These are phyloP conservation scores for Himalopsyche anomala DNA, from an alignment of 2,888 invertebrate species.

Conservation along the genomic window DNA sequence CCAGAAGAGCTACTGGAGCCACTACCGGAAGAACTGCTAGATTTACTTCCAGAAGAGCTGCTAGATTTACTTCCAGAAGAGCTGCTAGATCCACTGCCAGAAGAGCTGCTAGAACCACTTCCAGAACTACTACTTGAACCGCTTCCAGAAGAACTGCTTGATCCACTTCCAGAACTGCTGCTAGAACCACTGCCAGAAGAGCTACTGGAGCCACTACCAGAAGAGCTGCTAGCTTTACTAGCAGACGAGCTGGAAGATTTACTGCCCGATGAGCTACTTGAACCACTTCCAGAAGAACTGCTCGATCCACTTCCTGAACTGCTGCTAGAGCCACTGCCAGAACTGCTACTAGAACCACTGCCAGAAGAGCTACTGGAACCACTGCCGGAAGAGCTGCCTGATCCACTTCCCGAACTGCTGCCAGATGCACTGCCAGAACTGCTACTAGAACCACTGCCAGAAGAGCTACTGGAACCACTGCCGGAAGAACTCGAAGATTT, in stretches of 20 bases:
- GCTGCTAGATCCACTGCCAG: not conserved
- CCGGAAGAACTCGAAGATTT: not conserved
- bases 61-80: not conserved
- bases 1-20: not conserved
- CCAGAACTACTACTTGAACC: not conserved
- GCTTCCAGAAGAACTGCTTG: not conserved
- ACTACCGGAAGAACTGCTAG: not conserved
- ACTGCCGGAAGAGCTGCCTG: not conserved
- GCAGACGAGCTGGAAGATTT: not conserved
- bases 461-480: not conserved
- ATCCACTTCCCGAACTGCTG: not conserved
- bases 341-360: not conserved
- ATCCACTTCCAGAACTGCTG: conserved; percentile 18
- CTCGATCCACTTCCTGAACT: not conserved
- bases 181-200: not conserved
- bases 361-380: not conserved
- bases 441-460: not conserved
- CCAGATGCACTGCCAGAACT: not conserved
- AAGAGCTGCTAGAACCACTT: not conserved
- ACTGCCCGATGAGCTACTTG: not conserved
- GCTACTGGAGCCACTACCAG: conserved; percentile 16
- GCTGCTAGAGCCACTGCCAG: not conserved
- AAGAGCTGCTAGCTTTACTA: not conserved
- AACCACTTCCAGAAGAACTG: not conserved
- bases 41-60: not conserved